Evolutionary conservation across 1,140 invertebrate species (phyloP), one percentile per base, ranked within the genome.

Genomic region (Drosophila pectinifera): DNA sequence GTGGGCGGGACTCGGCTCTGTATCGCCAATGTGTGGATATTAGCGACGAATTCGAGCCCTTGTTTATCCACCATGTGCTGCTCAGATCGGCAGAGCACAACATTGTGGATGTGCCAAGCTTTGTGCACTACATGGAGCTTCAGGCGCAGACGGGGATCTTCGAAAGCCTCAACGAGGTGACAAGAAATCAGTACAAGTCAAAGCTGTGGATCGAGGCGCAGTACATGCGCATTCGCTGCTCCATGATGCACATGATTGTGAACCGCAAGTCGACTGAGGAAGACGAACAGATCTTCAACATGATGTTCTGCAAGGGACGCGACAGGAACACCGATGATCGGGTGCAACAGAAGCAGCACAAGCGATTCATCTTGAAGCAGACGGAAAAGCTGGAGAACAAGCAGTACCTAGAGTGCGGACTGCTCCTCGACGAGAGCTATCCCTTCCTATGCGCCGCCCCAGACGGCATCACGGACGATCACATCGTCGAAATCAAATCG

Each of bases 401-500:
- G 62, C 72, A 84, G n/a, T 92, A 92, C 28, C 1, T 61, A 3
- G 88, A 92, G 53, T 92, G 91, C 39, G 91, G 91, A n/a, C 58
- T 92, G 11, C 45, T 92, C 0, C 58, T 92, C 5, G 74, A 80
- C 46, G 89, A 91, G 53, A 76, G 39, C 39, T 91, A 91, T 73
- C 91, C 91, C 7, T 92, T 73, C 39, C 43, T 92, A 13, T 93
- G 91, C 45, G 93, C 90, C 14, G 91, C 93, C 7, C 93, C 93
- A 11, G 93, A 93, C 90, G 93, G 92, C 7, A 79, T 93, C 3
- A 91, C 86, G 28, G 79, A 92, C 57, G 90, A 93, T 64, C 92
- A 89, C 58, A 91, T 94, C 24, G 86, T 93, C 4, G 93, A 94
- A 89, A 91, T 93, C 41, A 93, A 94, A 69, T 92, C 93, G 54